These are phyloP conservation scores for Orius insidiosus DNA, from an alignment of 1,140 invertebrate species.

Conservation along the genomic window DNA sequence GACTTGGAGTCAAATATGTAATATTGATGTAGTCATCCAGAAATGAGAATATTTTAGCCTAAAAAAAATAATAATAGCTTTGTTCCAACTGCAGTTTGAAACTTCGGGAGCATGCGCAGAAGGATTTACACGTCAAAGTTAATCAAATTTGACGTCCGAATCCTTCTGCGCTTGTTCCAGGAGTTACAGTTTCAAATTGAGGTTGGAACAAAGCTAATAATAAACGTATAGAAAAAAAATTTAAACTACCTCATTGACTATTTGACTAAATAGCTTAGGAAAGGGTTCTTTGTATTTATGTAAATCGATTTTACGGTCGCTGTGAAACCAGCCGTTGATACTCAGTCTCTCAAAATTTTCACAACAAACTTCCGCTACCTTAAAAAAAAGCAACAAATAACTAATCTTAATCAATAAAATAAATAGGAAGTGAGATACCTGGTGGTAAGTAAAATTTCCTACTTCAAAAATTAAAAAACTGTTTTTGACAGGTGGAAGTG, in stretches of 20 bases:
- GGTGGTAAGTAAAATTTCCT: constrained; percentile 19
- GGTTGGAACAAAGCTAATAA: too few species aligned
- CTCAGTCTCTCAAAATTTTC: constrained; percentile 13
- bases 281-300: constrained; percentile 8
- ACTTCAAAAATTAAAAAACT: constrained; percentile 20
- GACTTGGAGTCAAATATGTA: constrained; percentile 2
- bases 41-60: constrained; percentile 10
- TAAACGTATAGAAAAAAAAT: too few species aligned
- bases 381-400: background rate
- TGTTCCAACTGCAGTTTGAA: too few species aligned
- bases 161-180: too few species aligned
- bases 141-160: too few species aligned
- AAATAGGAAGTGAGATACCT: constrained; percentile 13
- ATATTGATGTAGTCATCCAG: constrained; percentile 14
- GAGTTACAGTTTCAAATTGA: too few species aligned
- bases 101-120: too few species aligned
- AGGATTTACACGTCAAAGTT: too few species aligned
- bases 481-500: constrained; percentile 17
- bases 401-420: background rate
- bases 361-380: constrained; percentile 19
- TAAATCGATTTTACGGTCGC: constrained; percentile 1
- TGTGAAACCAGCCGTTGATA: constrained; percentile 22
- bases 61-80: constrained; percentile 1
- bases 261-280: constrained; percentile 2
- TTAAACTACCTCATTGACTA: background rate